A percentile compares a stretch with the other conserved stretches of the same genome.
Conservation (phyloP, 92 coral and sea anemone genomes). For the Pocillopora meandrina region DNA sequence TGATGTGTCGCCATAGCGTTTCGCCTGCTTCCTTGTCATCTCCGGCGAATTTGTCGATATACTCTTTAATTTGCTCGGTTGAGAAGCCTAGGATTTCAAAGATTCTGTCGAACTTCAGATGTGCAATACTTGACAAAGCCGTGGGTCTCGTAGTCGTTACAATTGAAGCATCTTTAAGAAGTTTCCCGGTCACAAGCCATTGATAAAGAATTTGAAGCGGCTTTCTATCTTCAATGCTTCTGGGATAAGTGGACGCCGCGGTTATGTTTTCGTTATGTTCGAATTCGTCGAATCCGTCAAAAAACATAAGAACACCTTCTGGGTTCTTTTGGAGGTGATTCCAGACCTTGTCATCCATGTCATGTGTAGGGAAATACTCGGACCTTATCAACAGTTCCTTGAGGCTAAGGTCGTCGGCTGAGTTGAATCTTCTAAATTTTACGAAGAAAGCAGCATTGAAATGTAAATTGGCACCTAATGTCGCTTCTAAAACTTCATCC, state of each 20-base stretch:
- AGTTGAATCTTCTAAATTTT: slow-evolving; percentile 35
- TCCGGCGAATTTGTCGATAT: too few species aligned
- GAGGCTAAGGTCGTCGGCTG: background rate
- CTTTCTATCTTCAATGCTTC: background rate
- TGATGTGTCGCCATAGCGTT: background rate
- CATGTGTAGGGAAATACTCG: background rate
- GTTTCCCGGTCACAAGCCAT: background rate
- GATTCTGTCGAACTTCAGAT: background rate
- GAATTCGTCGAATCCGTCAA: background rate
- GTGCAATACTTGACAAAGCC: background rate
- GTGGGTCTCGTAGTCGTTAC: background rate
- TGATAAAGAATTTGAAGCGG: background rate
- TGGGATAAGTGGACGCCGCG: too few species aligned
- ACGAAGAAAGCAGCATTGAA: background rate
- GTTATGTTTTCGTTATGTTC: background rate
- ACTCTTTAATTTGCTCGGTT: too few species aligned
- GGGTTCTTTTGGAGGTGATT: slow-evolving; percentile 12
- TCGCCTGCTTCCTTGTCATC: too few species aligned
- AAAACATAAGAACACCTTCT: background rate
- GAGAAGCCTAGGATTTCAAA: too few species aligned
- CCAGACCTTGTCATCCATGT: slow-evolving; percentile 4
- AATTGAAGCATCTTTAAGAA: background rate
- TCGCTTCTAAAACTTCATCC: background rate
- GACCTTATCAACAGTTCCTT: slow-evolving; percentile 28
- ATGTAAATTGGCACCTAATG: background rate